Conservation (phyloP, 1,140 invertebrate species). For the Melitaea cinxia region DNA sequence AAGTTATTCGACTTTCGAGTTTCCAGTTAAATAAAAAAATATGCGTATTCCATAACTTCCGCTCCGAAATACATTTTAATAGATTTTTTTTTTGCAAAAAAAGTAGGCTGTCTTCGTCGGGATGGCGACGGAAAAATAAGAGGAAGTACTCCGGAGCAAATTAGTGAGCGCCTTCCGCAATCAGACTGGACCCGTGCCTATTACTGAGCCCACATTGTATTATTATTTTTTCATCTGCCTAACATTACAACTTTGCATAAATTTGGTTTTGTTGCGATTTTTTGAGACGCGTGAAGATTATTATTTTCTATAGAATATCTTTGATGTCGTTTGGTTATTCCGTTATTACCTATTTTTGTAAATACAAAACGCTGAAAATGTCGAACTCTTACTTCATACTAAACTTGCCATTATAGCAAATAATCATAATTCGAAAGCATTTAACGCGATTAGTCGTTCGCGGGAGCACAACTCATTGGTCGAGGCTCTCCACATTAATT, state of each 20-base stretch:
- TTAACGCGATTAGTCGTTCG: slow-evolving; percentile 40
- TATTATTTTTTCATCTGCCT: slow-evolving; percentile 58
- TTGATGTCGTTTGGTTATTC: no score
- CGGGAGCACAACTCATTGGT: slow-evolving; percentile 52
- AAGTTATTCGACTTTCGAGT: background rate
- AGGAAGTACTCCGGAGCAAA: slow-evolving; percentile 60
- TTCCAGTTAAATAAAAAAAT: background rate
- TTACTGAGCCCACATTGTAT: slow-evolving; percentile 59
- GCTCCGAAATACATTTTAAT: slow-evolving; percentile 17
- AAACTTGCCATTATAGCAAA: slow-evolving; percentile 14
- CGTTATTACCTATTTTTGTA: no score
- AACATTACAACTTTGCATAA: slow-evolving; percentile 28
- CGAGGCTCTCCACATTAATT: slow-evolving; percentile 67
- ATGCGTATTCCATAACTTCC: background rate
- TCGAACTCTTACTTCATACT: no score
- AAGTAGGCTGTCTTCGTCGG: slow-evolving; percentile 38
- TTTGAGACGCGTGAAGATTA: background rate
- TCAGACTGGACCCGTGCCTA: slow-evolving; percentile 59
- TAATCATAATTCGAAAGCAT: slow-evolving; percentile 32
- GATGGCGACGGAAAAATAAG: slow-evolving; percentile 57
- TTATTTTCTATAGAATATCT: background rate
- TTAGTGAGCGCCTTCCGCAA: slow-evolving; percentile 59
- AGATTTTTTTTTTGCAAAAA: slow-evolving; percentile 26
- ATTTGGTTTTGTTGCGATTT: slow-evolving; percentile 2
- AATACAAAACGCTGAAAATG: no score